Evolutionary conservation across 2,797 vertebrate species (phyloP).

Genomic region (Tolypeutes matacus): DNA sequence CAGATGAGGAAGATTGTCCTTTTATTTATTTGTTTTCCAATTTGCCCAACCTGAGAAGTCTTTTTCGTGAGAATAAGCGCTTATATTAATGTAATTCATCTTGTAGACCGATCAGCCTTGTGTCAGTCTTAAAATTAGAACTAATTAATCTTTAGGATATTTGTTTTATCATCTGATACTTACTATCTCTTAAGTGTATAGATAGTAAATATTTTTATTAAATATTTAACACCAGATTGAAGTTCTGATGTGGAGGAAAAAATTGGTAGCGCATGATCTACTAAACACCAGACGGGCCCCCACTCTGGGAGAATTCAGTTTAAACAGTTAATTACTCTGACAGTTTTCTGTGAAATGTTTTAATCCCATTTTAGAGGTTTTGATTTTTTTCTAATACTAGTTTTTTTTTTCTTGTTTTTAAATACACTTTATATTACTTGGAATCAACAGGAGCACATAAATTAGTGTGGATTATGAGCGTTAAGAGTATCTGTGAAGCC

Average conservation of each 20-base stretch:
- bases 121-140: constrained; percentile 15
- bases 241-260: constrained; percentile 48
- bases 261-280: background rate
- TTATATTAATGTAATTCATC: constrained; percentile 12
- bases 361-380: constrained; percentile 30
- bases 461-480: background rate
- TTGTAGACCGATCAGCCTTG: constrained; percentile 1
- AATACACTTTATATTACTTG: constrained; percentile 38
- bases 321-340: constrained; percentile 37
- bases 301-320: constrained; percentile 39
- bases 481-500: constrained; percentile 1
- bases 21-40: background rate
- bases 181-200: background rate
- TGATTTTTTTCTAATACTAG: background rate
- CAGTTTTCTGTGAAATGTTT: constrained; percentile 24
- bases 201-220: background rate
- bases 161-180: constrained; percentile 7
- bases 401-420: background rate
- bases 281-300: constrained; percentile 60
- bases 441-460: constrained; percentile 11
- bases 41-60: background rate
- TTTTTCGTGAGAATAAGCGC: background rate
- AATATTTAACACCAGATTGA: background rate
- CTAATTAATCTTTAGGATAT: constrained; percentile 18
- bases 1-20: background rate